Evolutionary conservation across 2,113 vertebrate species (phyloP).

Genomic region (Conger conger): DNA sequence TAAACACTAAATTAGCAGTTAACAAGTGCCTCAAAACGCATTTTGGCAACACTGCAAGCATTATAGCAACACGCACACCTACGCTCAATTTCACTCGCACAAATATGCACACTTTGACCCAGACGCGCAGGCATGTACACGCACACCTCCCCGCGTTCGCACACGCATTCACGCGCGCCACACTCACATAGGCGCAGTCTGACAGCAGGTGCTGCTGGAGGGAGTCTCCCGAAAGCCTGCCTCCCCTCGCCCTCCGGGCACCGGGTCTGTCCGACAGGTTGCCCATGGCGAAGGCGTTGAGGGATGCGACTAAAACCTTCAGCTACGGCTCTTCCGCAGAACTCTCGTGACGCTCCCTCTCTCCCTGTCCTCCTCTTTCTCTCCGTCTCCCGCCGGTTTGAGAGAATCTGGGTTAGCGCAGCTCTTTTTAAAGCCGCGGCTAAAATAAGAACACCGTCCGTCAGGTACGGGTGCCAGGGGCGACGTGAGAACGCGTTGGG

Average conservation of each 20-base stretch:
- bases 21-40: neutral
- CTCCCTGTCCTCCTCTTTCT: neutral
- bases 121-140: neutral
- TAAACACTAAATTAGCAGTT: neutral
- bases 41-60: neutral
- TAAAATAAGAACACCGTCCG: constrained; percentile 28
- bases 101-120: neutral
- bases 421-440: constrained; percentile 21
- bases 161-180: neutral
- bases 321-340: neutral
- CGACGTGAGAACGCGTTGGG: constrained; percentile 6
- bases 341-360: neutral
- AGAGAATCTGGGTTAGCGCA: constrained; percentile 26
- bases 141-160: neutral
- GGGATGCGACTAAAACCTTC: constrained; percentile 1
- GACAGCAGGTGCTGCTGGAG: constrained; percentile 12
- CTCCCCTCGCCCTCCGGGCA: constrained; percentile 6
- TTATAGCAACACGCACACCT: neutral
- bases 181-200: constrained; percentile 21
- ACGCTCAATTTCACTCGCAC: neutral
- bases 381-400: neutral
- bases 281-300: constrained; percentile 25
- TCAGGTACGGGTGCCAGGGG: constrained; percentile 3
- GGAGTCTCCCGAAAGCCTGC: constrained; percentile 12
- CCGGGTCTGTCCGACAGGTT: constrained; percentile 22